These are phyloP conservation scores for Craterocephalus amniculus DNA, from an alignment of 2,797 vertebrate species.

Conservation along the genomic window DNA sequence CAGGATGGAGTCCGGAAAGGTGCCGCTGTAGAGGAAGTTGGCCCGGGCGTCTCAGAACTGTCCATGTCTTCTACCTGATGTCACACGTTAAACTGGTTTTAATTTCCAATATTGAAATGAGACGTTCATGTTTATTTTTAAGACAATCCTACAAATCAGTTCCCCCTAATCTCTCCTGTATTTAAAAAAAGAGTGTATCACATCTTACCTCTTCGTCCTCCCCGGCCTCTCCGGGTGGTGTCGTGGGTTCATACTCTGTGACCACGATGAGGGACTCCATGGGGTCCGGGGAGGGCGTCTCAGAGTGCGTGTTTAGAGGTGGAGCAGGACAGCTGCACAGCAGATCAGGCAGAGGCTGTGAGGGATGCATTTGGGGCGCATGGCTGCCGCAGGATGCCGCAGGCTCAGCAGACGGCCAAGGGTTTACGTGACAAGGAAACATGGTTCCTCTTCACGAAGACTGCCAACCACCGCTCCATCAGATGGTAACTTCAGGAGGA, in stretches of 20 bases:
- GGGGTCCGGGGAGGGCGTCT: slow-evolving; percentile 73
- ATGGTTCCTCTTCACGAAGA: slow-evolving; percentile 80
- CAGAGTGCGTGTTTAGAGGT: slow-evolving; percentile 63
- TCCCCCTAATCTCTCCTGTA: not conserved
- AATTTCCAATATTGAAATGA: not conserved
- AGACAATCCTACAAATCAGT: not conserved
- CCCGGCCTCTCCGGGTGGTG: slow-evolving; percentile 50
- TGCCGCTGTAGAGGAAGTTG: slow-evolving; percentile 47
- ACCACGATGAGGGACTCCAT: slow-evolving; percentile 96
- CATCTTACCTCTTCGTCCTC: slow-evolving; percentile 71
- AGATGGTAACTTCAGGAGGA: slow-evolving; percentile 34
- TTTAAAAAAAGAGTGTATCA: not conserved
- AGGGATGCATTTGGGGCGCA: slow-evolving; percentile 68
- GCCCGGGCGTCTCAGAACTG: slow-evolving; percentile 74
- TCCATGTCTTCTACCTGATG: slow-evolving; percentile 84
- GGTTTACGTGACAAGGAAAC: slow-evolving; percentile 85
- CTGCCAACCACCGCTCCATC: slow-evolving; percentile 75
- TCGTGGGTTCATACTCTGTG: slow-evolving; percentile 88
- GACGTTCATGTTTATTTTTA: not conserved
- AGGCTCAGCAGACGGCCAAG: slow-evolving; percentile 81
- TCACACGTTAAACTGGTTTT: slow-evolving; percentile 3
- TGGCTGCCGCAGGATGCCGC: slow-evolving; percentile 71
- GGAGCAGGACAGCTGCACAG: slow-evolving; percentile 81
- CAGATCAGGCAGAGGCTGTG: slow-evolving; percentile 82
- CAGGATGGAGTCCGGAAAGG: slow-evolving; percentile 71